phyloP scores from a whole-genome alignment of 23 tunicate genomes.

The Diplosoma virens region DNA sequence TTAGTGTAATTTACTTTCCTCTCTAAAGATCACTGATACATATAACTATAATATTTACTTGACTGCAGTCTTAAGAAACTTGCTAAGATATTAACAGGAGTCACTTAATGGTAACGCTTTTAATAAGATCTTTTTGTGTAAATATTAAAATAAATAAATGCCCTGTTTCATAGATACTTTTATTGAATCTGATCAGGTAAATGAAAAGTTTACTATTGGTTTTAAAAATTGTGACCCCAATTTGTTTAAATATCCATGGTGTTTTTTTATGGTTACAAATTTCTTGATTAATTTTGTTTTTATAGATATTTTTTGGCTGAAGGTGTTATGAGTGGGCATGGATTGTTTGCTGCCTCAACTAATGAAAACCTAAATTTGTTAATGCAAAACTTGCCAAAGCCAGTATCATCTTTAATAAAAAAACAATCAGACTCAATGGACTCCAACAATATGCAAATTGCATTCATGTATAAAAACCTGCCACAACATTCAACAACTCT shows the following conservation, averaged over 20 bases:
- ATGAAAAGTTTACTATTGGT: background rate
- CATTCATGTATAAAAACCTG: slow-evolving; percentile 62
- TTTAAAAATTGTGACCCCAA: too few relatives aligned
- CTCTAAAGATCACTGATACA: too few relatives aligned
- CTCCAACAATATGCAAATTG: slow-evolving; percentile 74
- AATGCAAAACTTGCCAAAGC: slow-evolving; percentile 59
- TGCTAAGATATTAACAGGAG: too few relatives aligned
- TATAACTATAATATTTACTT: too few relatives aligned
- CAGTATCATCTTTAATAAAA: background rate
- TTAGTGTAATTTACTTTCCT: too few relatives aligned
- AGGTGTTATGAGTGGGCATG: slow-evolving; percentile 60
- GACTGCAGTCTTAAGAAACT: too few relatives aligned
- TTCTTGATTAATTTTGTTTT: background rate
- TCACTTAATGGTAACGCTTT: too few relatives aligned
- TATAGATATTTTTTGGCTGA: slow-evolving; percentile 90
- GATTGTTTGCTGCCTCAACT: slow-evolving; percentile 24
- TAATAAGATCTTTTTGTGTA: too few relatives aligned
- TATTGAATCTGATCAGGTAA: slow-evolving; percentile 1
- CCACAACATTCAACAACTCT: slow-evolving; percentile 44
- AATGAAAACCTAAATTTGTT: slow-evolving; percentile 14
- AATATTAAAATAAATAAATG: too few relatives aligned
- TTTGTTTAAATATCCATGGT: too few relatives aligned
- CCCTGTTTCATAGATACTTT: too few relatives aligned
- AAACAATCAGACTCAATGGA: background rate
- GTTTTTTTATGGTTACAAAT: too few relatives aligned